Conservation (phyloP, 1,140 invertebrate genomes). For the Drosophila arawakana region DNA sequence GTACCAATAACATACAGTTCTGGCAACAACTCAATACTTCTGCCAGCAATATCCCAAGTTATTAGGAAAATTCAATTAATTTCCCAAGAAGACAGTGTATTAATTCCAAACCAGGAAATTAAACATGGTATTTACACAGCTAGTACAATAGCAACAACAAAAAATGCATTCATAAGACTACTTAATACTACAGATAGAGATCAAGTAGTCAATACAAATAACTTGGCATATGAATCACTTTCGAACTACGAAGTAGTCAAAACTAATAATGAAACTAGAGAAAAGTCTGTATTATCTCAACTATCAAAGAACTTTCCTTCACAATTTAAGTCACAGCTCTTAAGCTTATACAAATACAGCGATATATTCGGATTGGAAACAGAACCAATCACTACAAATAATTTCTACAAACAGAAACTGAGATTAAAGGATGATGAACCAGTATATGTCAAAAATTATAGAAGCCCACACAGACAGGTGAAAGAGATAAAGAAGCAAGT, state of each 20-base stretch:
- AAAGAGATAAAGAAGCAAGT: too few relatives aligned
- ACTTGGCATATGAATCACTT: background rate
- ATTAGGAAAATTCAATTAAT: background rate
- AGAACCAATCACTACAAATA: background rate
- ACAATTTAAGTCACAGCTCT: slow-evolving; percentile 6
- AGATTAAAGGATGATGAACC: background rate
- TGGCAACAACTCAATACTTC: slow-evolving; percentile 1
- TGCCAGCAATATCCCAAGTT: slow-evolving; percentile 4
- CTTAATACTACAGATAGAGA: background rate
- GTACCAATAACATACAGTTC: background rate
- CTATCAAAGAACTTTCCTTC: slow-evolving; percentile 13
- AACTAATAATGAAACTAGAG: background rate
- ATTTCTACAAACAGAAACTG: slow-evolving; percentile 9
- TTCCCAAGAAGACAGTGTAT: background rate
- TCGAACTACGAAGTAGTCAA: slow-evolving; percentile 14
- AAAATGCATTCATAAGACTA: slow-evolving; percentile 1
- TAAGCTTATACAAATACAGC: slow-evolving; percentile 12
- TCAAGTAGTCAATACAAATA: background rate
- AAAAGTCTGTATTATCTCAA: slow-evolving; percentile 11
- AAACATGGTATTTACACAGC: slow-evolving; percentile 4
- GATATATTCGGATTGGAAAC: slow-evolving; percentile 19
- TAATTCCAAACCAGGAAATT: slow-evolving; percentile 14
- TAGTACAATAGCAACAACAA: slow-evolving; percentile 4
- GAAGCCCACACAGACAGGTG: too few relatives aligned
- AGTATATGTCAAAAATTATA: background rate